Conservation (phyloP, 2,888 invertebrate species). For the Eutolmus rufibarbis region DNA sequence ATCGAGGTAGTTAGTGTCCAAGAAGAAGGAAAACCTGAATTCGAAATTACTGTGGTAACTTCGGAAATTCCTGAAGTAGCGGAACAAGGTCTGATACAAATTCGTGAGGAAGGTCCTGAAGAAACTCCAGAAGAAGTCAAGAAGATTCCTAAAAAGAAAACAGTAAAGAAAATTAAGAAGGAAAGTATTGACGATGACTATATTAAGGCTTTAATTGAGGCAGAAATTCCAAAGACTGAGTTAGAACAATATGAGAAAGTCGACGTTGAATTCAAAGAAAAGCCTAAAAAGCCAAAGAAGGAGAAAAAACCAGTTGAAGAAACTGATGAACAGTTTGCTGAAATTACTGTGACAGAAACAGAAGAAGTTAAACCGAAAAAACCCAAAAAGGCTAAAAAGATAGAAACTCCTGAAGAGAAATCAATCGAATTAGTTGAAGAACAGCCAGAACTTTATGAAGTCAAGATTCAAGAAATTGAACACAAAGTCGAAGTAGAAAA, state of each 20-base stretch:
- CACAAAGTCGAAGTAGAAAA: background rate
- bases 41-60: slow-evolving; percentile 59
- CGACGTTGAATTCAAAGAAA: slow-evolving; percentile 52
- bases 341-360: slow-evolving; percentile 45
- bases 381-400: slow-evolving; percentile 56
- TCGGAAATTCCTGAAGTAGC: slow-evolving; percentile 51
- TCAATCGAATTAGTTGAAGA: slow-evolving; percentile 49
- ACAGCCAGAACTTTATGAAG: slow-evolving; percentile 43
- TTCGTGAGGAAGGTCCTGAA: slow-evolving; percentile 59
- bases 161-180: slow-evolving; percentile 49
- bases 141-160: slow-evolving; percentile 55
- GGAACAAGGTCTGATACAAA: slow-evolving; percentile 48
- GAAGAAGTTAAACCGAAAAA: slow-evolving; percentile 55
- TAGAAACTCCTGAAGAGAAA: slow-evolving; percentile 51
- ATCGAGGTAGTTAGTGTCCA: slow-evolving; percentile 64
- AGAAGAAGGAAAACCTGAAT: slow-evolving; percentile 58
- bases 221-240: slow-evolving; percentile 60
- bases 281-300: slow-evolving; percentile 50
- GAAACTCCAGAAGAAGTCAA: slow-evolving; percentile 52
- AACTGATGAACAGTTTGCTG: slow-evolving; percentile 61
- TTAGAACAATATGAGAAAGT: slow-evolving; percentile 62
- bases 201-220: slow-evolving; percentile 58
- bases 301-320: slow-evolving; percentile 50
- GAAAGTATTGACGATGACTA: slow-evolving; percentile 57
- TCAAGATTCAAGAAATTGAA: slow-evolving; percentile 53